Evolutionary conservation across 2,888 invertebrate species (phyloP), one percentile per base, ranked within the genome.

Genomic region (Nephrocerus scutellatus): DNA sequence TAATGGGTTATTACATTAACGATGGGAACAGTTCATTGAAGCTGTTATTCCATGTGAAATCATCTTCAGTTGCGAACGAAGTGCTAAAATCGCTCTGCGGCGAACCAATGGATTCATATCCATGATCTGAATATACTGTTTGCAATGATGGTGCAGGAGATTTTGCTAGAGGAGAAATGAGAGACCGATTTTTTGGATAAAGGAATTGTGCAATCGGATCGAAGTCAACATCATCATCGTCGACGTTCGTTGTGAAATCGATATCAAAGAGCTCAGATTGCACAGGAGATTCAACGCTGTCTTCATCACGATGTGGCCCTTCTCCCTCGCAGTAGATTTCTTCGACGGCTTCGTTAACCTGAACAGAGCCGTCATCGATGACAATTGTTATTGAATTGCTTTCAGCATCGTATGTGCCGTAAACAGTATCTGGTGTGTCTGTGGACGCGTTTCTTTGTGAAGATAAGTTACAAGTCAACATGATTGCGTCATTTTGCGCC

Each of bases 21-120:
- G 76, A 77, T 23, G 86, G 85, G 67, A 87, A 87, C 51, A 87
- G 68, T 67, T 85, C 84, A 44, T 82, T 79, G 54, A 85, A 79
- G 52, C 80, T 80, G 57, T 79, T 79, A 57, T 82, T 80, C 82
- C 83, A 84, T 55, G 80, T 72, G 59, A 83, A 81, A 57, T 80
- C 60, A 7, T 59, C 60, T 13, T 50, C 53, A 2, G 41, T 29
- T 7, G 41, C 42, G 34, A 44, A 49, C 38, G 36, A 47, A 24
- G 9, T 43, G 41, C n/a, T 59, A 49, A 39, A 53, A 43, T 32
- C 55, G 49, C 36, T 60, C 44, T 23, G 56, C 35, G 80, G 79
- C 0, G 81, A 80, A 44, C 72, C 77, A 29, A 78, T 68, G 0
- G 80, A 80, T 57, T 80, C 80, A 53, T 81, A 81, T 3, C 80